Evolutionary conservation across 2,888 invertebrate species (phyloP).

Genomic region (Lepeophtheirus nordmannii): DNA sequence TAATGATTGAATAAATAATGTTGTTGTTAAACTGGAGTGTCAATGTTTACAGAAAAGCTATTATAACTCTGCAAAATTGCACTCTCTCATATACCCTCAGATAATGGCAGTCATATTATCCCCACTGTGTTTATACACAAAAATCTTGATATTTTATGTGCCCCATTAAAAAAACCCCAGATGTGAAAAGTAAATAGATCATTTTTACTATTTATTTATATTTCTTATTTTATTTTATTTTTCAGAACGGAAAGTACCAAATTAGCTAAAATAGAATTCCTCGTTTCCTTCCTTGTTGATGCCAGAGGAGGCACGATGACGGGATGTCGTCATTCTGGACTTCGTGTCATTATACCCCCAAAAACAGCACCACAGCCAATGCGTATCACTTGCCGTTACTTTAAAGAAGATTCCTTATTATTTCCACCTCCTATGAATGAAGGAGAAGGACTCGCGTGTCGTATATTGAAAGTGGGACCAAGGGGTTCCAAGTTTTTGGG

Average conservation of each 20-base stretch:
- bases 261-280: not conserved
- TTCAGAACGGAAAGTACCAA: not conserved
- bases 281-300: slow-evolving; percentile 13
- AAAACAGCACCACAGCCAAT: slow-evolving; percentile 23
- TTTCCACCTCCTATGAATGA: slow-evolving; percentile 21
- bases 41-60: too few relatives aligned
- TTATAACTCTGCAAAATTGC: too few relatives aligned
- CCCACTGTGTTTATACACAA: too few relatives aligned
- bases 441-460: slow-evolving; percentile 22
- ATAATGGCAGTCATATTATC: too few relatives aligned
- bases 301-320: slow-evolving; percentile 16
- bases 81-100: too few relatives aligned
- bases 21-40: too few relatives aligned
- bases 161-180: too few relatives aligned
- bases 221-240: not conserved
- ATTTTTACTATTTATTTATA: too few relatives aligned
- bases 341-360: slow-evolving; percentile 19
- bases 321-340: slow-evolving; percentile 2
- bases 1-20: too few relatives aligned
- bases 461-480: slow-evolving; percentile 19
- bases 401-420: slow-evolving; percentile 9
- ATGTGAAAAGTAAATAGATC: too few relatives aligned
- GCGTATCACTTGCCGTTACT: slow-evolving; percentile 23
- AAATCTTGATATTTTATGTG: too few relatives aligned
- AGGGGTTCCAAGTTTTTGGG: slow-evolving; percentile 19